Base-by-base conservation (phyloP, 2,888 invertebrate genomes). In the Ferrisia virgata region DNA sequence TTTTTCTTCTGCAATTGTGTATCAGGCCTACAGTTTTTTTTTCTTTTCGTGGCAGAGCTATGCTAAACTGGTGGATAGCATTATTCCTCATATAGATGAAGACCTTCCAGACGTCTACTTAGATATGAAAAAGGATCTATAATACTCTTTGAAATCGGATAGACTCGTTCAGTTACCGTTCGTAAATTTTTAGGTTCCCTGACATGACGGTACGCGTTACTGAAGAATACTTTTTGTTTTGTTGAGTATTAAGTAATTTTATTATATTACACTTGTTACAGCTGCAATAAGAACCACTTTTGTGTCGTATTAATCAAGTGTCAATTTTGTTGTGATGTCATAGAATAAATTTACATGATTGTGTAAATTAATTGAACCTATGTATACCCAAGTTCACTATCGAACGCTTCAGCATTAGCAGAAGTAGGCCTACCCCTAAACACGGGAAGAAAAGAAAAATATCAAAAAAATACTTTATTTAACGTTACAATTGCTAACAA, bases 71-170 rank as follows among this genome's bases (percentile, higher is more conserved):
- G 15, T 25, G 84, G 64, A 79, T 36, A 79, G 69, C 15, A 79
- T 79, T 11, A 84, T 79, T 39, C 84, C 84, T 5, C 69, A 84
- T 18, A 84, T 84, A 31, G 84, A 84, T 18, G 79, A 84, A 53
- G 84, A 84, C 18, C 36, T 84, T 22, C 69, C 79, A 22, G 84
- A 84, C 40, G 39, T 84, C 8, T 79, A 39, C 31, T 82, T 69
- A 18, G 82, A 82, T 82, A n/a, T 82, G 82, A 82, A 82, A 28
- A 82, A 82, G 43, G 82, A 82, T 39, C 31, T 58, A n/a, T 82
- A 82, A 81, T 81, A 43, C 79, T 79, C 53, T 15, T 43, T n/a
- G 33, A 15, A 4, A 18, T 78, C 31, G 18, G 78, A 39, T n/a
- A 13, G 31, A 64, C 25, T 64, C 4, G 25, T 28, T 1, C 28